Evolutionary conservation across 2,797 vertebrate genomes (phyloP).

Genomic region (Ispidina picta): DNA sequence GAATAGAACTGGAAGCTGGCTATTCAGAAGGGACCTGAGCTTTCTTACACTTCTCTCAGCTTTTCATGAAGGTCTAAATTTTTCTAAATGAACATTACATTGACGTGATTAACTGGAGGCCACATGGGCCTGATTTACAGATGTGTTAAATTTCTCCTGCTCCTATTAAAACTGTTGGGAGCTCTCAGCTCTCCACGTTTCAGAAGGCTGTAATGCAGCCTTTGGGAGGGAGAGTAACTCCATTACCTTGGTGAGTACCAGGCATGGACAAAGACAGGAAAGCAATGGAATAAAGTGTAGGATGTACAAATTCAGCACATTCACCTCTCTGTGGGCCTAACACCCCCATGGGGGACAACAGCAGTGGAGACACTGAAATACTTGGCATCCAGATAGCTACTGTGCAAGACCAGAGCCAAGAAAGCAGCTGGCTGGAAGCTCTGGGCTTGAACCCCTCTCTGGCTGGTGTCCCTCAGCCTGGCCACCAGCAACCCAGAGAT

Average conservation of each 20-base stretch:
- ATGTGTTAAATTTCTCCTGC: not conserved
- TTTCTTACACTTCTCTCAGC: not conserved
- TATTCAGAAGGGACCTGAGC: not conserved
- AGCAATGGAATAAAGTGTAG: not conserved
- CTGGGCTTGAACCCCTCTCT: not conserved
- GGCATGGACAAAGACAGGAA: not conserved
- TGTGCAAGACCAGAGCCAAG: not conserved
- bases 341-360: not conserved
- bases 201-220: not conserved
- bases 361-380: not conserved
- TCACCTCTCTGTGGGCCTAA: not conserved
- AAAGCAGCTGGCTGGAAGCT: not conserved
- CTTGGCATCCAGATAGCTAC: not conserved
- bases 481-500: not conserved
- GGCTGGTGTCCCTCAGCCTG: not conserved
- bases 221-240: not conserved
- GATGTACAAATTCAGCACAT: not conserved
- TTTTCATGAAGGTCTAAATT: not conserved
- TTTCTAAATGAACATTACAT: not conserved
- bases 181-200: not conserved
- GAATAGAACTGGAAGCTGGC: not conserved
- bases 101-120: not conserved
- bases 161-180: not conserved
- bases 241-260: not conserved
- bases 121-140: not conserved